Percentiles rank a stretch among this genome's conserved stretches.
Evolutionary conservation across 1,140 invertebrate species (phyloP).

Genomic region (Micrasema longulum): DNA sequence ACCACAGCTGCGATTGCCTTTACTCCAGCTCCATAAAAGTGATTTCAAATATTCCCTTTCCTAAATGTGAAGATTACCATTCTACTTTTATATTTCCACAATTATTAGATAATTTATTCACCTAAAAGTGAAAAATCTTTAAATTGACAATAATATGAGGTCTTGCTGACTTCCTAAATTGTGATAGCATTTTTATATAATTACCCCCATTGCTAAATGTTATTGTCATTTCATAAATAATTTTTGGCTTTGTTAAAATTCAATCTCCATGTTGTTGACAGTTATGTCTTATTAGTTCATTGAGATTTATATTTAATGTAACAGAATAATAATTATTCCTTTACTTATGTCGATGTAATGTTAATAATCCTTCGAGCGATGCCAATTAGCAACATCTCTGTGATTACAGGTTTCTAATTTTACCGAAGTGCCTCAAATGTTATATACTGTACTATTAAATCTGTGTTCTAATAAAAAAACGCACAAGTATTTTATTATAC

Average conservation of each 20-base stretch:
- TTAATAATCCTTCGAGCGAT: too few species aligned
- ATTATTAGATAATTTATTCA: constrained; percentile 28
- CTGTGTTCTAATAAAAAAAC: constrained; percentile 17
- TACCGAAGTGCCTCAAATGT: constrained; percentile 14
- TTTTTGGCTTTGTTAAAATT: constrained; percentile 10
- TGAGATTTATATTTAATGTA: constrained; percentile 17
- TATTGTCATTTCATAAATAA: not conserved
- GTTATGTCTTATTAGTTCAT: constrained; percentile 9
- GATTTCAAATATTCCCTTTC: constrained; percentile 14
- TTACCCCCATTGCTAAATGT: constrained; percentile 2
- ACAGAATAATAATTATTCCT: constrained; percentile 19
- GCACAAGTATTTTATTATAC: constrained; percentile 18
- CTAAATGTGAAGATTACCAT: constrained; percentile 22
- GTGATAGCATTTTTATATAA: constrained; percentile 28
- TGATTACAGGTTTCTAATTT: constrained; percentile 14
- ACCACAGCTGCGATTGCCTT: not conserved
- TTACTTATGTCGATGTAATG: not conserved
- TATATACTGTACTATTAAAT: constrained; percentile 8
- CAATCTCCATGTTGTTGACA: not conserved
- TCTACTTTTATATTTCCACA: constrained; percentile 28
- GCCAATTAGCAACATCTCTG: not conserved
- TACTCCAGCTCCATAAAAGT: not conserved
- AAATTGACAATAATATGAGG: constrained; percentile 28
- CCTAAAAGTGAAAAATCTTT: constrained; percentile 33
- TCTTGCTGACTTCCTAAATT: constrained; percentile 9